phyloP scores from a whole-genome alignment of 2,888 invertebrate species.

The Icerya purchasi region DNA sequence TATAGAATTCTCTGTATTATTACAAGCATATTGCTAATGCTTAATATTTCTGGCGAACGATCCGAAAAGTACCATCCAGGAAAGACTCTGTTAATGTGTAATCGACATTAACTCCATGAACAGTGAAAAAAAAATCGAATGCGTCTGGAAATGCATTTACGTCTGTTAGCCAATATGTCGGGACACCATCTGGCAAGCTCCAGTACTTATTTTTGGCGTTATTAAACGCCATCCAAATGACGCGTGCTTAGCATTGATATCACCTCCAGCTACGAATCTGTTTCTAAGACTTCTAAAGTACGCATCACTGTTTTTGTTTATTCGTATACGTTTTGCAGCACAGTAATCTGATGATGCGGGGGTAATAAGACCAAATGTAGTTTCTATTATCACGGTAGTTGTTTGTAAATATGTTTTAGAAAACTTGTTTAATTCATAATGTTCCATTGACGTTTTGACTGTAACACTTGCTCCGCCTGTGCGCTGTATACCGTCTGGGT shows the following conservation, averaged over 20 bases:
- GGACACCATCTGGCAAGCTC: not conserved
- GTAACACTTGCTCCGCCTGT: not conserved
- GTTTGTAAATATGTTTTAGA: not conserved
- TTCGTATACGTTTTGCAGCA: too few species aligned
- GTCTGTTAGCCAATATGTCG: not conserved
- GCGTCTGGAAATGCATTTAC: not conserved
- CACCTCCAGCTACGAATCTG: not conserved
- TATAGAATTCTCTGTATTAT: not conserved
- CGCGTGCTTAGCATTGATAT: not conserved
- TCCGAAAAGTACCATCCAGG: not conserved
- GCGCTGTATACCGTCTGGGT: not conserved
- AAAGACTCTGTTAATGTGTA: not conserved
- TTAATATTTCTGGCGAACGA: not conserved
- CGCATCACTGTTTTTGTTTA: not conserved
- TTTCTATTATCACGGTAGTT: not conserved
- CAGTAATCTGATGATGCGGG: not conserved
- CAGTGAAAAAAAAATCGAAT: not conserved
- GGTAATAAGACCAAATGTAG: not conserved
- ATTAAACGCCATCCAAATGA: not conserved
- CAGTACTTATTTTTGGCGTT: not conserved
- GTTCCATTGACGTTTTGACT: not conserved
- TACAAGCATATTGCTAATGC: not conserved
- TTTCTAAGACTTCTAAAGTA: not conserved
- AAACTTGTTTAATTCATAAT: not conserved
- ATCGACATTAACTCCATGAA: not conserved